Evolutionary conservation across 2,113 vertebrate species (phyloP), one percentile per base, ranked within the genome.

Genomic region (Vicugna pacos): DNA sequence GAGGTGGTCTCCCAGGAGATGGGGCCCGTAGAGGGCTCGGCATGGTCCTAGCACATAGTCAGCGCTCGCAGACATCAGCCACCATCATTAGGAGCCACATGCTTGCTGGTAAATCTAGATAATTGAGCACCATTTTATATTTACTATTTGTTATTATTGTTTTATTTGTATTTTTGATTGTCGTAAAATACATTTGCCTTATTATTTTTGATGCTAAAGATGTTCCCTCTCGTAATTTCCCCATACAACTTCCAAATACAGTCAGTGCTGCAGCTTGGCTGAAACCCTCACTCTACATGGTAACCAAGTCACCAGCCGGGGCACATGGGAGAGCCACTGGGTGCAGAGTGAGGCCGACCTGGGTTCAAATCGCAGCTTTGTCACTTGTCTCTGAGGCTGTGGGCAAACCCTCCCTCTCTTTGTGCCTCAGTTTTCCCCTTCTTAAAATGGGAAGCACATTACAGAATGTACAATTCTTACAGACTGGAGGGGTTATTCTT

Each of bases 11-110:
- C 35, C 48, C 8, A 22, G 13, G 54, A 65, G 48, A 32, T 7
- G 56, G 72, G 35, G 60, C 6, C 48, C 11, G 0, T 1, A 10
- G 1, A 28, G 30, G 2, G 12, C 28, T 4, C 6, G 50, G 50
- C 28, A 3, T 24, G 0, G 56, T 3, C 35, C 46, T 30, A 1
- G 42, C 9, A 24, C 1, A 0, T 1, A 46, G 28, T 22, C 4
- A 30, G 52, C 8, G 1, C 52, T 75, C 17, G 32, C 11, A 4
- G 3, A 35, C 15, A 0, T 11, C 16, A 38, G 50, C 35, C 16
- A 3, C 73, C 56, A 4, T 48, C 3, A 0, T 52, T 16, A 1
- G 3, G 89, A 46, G 4, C 54, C 30, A 32, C 76, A 50, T 2
- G 62, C 13, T 77, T 28, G 58, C 2, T 64, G 89, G 26, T 35